Percentiles rank a stretch among this genome's conserved stretches.
Evolutionary conservation across 2,888 invertebrate genomes (phyloP).

Genomic region (Acleris literana): DNA sequence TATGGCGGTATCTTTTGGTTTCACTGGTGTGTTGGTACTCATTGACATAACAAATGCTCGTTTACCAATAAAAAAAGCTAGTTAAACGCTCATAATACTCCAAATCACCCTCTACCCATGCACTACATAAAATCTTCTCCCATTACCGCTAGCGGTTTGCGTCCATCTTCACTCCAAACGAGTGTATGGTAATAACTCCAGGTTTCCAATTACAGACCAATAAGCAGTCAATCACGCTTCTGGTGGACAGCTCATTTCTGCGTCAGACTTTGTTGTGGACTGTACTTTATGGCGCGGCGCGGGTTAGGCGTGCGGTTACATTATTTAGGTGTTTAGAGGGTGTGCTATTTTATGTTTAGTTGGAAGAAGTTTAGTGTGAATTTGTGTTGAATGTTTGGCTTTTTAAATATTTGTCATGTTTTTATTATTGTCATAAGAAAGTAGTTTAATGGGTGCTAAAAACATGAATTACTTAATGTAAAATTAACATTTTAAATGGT

Average conservation of each 20-base stretch:
- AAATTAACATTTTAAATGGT: no score
- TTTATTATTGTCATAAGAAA: no score
- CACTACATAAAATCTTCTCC: conserved; percentile 28
- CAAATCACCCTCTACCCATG: neutral
- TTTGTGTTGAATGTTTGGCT: no score
- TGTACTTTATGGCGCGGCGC: conserved; percentile 25
- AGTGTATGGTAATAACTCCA: conserved; percentile 54
- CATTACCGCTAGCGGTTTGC: conserved; percentile 28
- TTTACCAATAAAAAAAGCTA: no score
- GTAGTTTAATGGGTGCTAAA: no score
- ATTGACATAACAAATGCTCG: no score
- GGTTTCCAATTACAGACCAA: conserved; percentile 67
- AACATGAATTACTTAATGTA: no score
- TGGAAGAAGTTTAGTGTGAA: neutral
- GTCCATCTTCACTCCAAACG: conserved; percentile 45
- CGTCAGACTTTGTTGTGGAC: conserved; percentile 43
- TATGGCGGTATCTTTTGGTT: no score
- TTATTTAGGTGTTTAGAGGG: conserved; percentile 24
- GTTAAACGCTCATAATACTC: no score
- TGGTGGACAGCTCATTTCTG: conserved; percentile 57
- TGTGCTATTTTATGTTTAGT: conserved; percentile 19
- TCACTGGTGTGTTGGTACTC: no score
- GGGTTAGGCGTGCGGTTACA: conserved; percentile 24
- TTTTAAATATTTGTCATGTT: no score
- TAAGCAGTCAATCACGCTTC: conserved; percentile 64